Evolutionary conservation across 2,797 vertebrate genomes (phyloP).

Genomic region (Muraenolepis orangiensis): DNA sequence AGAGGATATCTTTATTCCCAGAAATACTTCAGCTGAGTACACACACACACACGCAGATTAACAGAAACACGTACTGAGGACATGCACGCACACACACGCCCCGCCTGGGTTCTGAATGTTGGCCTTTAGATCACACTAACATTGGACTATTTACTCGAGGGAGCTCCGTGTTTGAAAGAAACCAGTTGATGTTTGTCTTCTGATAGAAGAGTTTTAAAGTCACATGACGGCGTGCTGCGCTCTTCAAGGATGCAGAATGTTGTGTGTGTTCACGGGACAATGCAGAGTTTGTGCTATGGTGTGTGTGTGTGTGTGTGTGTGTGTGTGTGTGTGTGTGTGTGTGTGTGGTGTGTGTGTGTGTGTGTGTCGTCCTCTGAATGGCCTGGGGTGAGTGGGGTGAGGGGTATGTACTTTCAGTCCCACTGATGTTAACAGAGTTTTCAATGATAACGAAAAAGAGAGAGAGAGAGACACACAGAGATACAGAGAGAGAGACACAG

Average conservation of each 20-base stretch:
- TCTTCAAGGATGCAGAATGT: constrained; percentile 17
- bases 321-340: neutral
- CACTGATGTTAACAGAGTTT: constrained; percentile 8
- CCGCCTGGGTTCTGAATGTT: neutral
- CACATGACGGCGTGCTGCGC: constrained; percentile 23
- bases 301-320: neutral
- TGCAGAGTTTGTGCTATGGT: constrained; percentile 28
- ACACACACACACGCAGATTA: neutral
- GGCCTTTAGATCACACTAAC: neutral
- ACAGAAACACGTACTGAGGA: neutral
- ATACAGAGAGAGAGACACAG: neutral
- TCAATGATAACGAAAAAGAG: neutral
- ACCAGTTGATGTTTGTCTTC: constrained; percentile 13
- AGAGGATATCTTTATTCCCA: too few species aligned
- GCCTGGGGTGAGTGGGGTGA: constrained; percentile 14
- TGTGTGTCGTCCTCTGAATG: neutral
- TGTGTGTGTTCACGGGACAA: constrained; percentile 22
- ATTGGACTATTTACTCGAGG: neutral
- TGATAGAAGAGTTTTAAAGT: constrained; percentile 15
- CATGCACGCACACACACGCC: neutral
- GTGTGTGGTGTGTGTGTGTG: neutral
- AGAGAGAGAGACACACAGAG: neutral
- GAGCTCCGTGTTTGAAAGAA: neutral
- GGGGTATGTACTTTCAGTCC: constrained; percentile 8
- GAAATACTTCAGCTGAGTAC: too few species aligned